Evolutionary conservation across 53 echinoderm and acorn worm genomes (phyloP).

Genomic region (Zoroaster sp.): DNA sequence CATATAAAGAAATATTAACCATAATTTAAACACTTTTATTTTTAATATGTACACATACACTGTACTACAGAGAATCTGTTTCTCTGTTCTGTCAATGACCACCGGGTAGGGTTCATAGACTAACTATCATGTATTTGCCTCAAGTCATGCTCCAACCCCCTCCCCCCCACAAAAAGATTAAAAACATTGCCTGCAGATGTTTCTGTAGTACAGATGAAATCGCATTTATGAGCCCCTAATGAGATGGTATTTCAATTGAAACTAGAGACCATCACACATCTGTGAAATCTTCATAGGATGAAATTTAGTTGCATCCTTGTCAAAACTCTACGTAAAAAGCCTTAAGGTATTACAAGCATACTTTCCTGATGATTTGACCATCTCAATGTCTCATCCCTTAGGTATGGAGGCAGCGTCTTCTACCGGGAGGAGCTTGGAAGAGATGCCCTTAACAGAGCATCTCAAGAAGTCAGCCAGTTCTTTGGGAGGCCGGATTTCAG

Average conservation of each 20-base stretch:
- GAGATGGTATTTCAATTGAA: not conserved
- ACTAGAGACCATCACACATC: not conserved
- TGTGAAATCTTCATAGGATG: not conserved
- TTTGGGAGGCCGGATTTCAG: slow-evolving; percentile 2
- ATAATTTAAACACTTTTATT: no score
- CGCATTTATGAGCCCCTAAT: not conserved
- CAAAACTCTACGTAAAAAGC: not conserved
- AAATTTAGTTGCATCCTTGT: not conserved
- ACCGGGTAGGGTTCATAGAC: no score
- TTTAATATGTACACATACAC: no score
- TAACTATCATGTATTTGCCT: no score
- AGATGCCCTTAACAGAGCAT: not conserved
- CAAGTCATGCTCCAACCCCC: no score
- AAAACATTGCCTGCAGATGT: not conserved
- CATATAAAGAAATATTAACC: no score
- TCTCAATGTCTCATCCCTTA: not conserved
- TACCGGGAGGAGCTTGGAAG: not conserved
- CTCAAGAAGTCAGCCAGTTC: not conserved
- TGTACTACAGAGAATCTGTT: no score
- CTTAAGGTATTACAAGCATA: not conserved
- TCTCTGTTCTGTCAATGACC: no score
- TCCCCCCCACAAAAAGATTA: not conserved
- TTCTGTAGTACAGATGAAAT: not conserved
- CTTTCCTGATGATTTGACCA: not conserved
- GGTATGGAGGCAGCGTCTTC: slow-evolving; percentile 18